Base-by-base conservation (phyloP, 2,888 invertebrate genomes). In the Pterobdella sp. region DNA sequence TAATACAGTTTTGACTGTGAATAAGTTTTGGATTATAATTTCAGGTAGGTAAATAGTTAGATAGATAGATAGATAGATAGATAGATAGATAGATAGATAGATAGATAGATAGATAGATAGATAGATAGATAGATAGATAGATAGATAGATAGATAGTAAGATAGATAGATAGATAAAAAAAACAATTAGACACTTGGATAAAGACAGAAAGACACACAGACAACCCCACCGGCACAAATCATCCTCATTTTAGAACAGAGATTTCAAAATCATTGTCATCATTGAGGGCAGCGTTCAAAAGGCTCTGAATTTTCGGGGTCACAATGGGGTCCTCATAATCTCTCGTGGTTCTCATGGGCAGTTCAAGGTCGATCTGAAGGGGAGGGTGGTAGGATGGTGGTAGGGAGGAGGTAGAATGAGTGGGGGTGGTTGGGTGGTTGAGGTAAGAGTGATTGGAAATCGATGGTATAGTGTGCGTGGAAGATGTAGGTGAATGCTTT, bases 321-420 rank as follows among this genome's bases (percentile, higher is more conserved):
- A 90, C 87, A 0, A 86, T 85, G 0, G 90, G 90, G 63, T 88
- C 88, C 76, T 87, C 87, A 84, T 91, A 91, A 79, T 89, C 88
- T 78, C 90, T 85, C 0, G 91, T 91, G 73, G 91, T 91, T 80
- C 90, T 83, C 70, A 89, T 87, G 60, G 91, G 90, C 87, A 90
- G 88, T 80, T 91, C 89, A 77, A 92, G 85, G 79, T 89, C 88
- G 77, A 92, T 86, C 79, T 88, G 87, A 77, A 92, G 84, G 75
- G 92, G 88, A 85, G 91, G 90, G 82, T 91, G 91, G 64, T 86
- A 87, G n/a, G n/a, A n/a, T n/a, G n/a, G n/a, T n/a, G n/a, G n/a
- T 86, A 85, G 76, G 1, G 52, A n/a, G 26, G 31, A 10, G 31
- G 7, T n/a, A 37, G 4, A 10, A 67, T 67, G n/a, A 42, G 42